Percentiles rank a stretch among this genome's conserved stretches.
These are phyloP conservation scores for Arctia plantaginis DNA, from an alignment of 2,888 invertebrate species.

Conservation along the genomic window DNA sequence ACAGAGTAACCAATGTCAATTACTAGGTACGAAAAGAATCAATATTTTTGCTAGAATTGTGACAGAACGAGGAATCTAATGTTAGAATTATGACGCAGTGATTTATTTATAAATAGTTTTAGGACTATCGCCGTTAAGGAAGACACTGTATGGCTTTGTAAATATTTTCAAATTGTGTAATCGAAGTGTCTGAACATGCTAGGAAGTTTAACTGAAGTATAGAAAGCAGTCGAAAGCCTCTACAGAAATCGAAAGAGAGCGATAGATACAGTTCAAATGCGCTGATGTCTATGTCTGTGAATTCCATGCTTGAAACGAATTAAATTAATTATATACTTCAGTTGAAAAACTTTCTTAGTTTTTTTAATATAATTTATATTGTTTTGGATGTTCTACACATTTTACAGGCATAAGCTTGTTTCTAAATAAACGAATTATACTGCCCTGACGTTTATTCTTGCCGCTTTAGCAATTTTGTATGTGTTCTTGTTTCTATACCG, in stretches of 20 bases:
- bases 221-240: not conserved
- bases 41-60: slow-evolving; percentile 60
- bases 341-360: slow-evolving; percentile 2
- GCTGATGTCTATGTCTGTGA: not conserved
- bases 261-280: not conserved
- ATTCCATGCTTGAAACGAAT: slow-evolving; percentile 12
- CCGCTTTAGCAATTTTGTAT: not conserved
- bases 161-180: slow-evolving; percentile 38
- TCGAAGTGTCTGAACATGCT: slow-evolving; percentile 16
- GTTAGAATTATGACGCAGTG: slow-evolving; percentile 45
- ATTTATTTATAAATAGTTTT: slow-evolving; percentile 38
- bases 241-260: not conserved
- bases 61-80: slow-evolving; percentile 50
- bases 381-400: not conserved
- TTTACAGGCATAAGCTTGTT: not conserved
- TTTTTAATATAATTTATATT: not conserved
- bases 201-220: not conserved
- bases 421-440: slow-evolving; percentile 3
- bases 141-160: slow-evolving; percentile 34
- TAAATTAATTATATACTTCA: slow-evolving; percentile 11
- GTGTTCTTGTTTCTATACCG: not conserved
- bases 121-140: slow-evolving; percentile 34
- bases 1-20: slow-evolving; percentile 68
- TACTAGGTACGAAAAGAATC: slow-evolving; percentile 56
- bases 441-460: not conserved